Evolutionary conservation across 2,113 vertebrate genomes (phyloP).

Genomic region (Prietella phreatophila): DNA sequence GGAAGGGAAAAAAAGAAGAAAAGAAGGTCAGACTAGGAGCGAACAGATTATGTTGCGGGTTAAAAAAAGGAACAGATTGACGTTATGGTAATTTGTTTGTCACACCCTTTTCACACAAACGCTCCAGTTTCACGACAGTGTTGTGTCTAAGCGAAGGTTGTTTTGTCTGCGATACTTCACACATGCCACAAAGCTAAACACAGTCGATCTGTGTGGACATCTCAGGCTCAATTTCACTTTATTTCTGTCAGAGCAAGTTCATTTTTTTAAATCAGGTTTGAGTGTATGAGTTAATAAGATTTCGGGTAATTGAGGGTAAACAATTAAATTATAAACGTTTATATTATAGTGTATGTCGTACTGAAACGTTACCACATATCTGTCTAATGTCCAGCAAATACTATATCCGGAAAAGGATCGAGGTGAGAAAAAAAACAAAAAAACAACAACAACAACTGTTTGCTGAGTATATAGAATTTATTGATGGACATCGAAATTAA

Average conservation of each 20-base stretch:
- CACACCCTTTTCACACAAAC: background rate
- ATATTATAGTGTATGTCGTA: background rate
- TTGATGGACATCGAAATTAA: background rate
- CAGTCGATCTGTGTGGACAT: background rate
- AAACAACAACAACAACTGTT: no score
- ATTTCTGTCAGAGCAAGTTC: background rate
- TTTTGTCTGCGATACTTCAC: constrained; percentile 2
- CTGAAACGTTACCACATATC: background rate
- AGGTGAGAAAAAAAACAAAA: background rate
- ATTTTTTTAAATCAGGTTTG: background rate
- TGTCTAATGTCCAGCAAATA: background rate
- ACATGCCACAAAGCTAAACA: background rate
- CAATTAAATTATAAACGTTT: background rate
- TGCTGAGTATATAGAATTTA: no score
- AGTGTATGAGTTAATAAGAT: background rate
- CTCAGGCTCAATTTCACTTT: background rate
- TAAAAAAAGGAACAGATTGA: constrained; percentile 1
- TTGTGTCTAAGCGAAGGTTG: background rate
- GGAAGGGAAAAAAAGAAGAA: no score
- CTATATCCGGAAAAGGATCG: background rate
- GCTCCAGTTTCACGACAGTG: background rate
- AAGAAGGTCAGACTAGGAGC: background rate
- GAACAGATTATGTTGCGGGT: background rate
- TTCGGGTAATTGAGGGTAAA: background rate
- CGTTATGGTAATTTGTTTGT: constrained; percentile 19